Percentiles rank a stretch among this genome's conserved stretches.
Evolutionary conservation across 2,113 vertebrate genomes (phyloP).

Genomic region (Buteo buteo): DNA sequence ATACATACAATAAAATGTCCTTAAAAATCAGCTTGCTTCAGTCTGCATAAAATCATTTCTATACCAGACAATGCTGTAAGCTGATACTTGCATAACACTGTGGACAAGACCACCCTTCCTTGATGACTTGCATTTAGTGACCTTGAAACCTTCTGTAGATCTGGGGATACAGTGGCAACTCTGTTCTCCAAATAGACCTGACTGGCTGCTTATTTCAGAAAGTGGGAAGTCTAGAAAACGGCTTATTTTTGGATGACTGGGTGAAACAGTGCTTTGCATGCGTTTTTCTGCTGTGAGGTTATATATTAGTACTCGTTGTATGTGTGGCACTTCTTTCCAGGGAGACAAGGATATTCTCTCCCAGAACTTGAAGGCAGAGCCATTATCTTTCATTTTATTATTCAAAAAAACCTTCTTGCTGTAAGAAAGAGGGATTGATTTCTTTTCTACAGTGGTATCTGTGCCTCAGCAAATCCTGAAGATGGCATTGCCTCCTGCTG

Average conservation of each 20-base stretch:
- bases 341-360: neutral
- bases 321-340: neutral
- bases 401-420: neutral
- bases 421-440: neutral
- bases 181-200: neutral
- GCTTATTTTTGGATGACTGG: neutral
- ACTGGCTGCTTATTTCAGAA: neutral
- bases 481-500: neutral
- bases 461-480: neutral
- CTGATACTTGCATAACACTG: neutral
- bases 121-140: neutral
- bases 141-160: neutral
- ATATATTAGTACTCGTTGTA: neutral
- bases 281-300: neutral
- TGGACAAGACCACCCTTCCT: neutral
- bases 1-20: neutral
- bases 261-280: neutral
- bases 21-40: neutral
- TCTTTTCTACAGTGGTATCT: neutral
- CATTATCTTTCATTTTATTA: neutral
- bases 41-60: neutral
- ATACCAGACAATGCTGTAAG: neutral
- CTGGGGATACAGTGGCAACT: neutral
- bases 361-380: neutral
- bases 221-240: neutral